Evolutionary conservation across 2,113 vertebrate genomes (phyloP).

Genomic region (Sialia sialis): DNA sequence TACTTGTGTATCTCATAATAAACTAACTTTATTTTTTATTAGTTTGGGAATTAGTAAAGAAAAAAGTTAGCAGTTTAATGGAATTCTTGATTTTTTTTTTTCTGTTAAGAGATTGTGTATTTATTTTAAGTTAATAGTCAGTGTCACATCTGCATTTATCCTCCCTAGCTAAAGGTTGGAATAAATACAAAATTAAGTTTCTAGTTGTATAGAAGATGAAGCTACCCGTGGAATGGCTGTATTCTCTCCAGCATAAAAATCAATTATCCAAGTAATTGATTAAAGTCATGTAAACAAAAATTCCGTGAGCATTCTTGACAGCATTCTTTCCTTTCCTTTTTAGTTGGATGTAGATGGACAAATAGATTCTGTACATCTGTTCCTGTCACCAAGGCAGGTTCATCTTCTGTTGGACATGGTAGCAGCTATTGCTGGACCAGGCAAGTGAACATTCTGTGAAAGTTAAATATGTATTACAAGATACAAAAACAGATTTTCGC

Average conservation of each 20-base stretch:
- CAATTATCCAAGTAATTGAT: neutral
- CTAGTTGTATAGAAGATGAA: neutral
- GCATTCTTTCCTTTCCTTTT: neutral
- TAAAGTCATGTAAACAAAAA: neutral
- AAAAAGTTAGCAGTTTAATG: neutral
- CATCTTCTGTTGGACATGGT: slow-evolving; percentile 92
- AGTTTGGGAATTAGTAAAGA: neutral
- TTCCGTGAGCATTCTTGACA: neutral
- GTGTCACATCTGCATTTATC: neutral
- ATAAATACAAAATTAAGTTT: neutral
- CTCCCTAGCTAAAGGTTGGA: neutral
- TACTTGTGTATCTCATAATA: neutral
- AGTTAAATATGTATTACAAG: neutral
- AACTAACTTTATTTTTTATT: neutral
- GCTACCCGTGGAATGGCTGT: neutral
- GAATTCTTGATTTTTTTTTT: neutral
- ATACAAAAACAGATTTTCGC: neutral
- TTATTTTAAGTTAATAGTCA: neutral
- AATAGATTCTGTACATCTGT: slow-evolving; percentile 85
- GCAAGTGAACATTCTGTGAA: slow-evolving; percentile 65
- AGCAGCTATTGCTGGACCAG: slow-evolving; percentile 88
- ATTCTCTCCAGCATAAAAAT: neutral
- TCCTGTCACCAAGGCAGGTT: slow-evolving; percentile 93
- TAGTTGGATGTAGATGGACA: slow-evolving; percentile 93
- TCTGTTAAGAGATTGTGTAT: neutral